A percentile compares a stretch with the other conserved stretches of the same genome.
phyloP scores from a whole-genome alignment of 2,888 invertebrate genomes.

The Nephrotoma appendiculata region DNA sequence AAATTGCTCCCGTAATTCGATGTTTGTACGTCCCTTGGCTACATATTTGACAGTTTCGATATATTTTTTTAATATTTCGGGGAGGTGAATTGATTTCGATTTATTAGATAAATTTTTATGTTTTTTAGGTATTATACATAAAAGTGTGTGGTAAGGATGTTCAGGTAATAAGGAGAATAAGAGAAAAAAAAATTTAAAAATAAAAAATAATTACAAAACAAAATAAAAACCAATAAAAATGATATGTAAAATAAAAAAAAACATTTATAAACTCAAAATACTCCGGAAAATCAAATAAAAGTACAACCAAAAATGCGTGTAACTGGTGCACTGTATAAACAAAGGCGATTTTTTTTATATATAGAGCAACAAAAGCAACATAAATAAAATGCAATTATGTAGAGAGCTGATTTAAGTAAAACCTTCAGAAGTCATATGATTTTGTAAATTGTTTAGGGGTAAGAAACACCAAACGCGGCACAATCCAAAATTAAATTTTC shows the following conservation, averaged over 20 bases:
- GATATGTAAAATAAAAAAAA: background rate
- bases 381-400: background rate
- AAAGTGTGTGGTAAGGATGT: background rate
- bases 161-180: background rate
- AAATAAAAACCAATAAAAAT: background rate
- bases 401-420: background rate
- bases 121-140: background rate
- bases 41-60: constrained; percentile 14
- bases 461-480: too few species aligned
- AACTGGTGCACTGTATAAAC: background rate
- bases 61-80: constrained; percentile 31
- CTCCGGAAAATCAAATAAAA: background rate
- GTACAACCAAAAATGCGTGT: background rate
- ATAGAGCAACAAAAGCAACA: background rate
- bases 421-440: background rate
- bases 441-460: background rate
- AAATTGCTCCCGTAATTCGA: constrained; percentile 98
- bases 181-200: background rate
- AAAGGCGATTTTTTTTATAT: background rate
- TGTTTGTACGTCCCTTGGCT: constrained; percentile 99
- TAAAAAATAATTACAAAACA: background rate
- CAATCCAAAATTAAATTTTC: too few species aligned
- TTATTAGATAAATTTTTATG: background rate
- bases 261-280: background rate
- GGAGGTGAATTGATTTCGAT: background rate